Percentiles rank a stretch among this genome's conserved stretches.
Conservation (phyloP, 1,140 invertebrate genomes). For the Octopus bimaculoides region DNA sequence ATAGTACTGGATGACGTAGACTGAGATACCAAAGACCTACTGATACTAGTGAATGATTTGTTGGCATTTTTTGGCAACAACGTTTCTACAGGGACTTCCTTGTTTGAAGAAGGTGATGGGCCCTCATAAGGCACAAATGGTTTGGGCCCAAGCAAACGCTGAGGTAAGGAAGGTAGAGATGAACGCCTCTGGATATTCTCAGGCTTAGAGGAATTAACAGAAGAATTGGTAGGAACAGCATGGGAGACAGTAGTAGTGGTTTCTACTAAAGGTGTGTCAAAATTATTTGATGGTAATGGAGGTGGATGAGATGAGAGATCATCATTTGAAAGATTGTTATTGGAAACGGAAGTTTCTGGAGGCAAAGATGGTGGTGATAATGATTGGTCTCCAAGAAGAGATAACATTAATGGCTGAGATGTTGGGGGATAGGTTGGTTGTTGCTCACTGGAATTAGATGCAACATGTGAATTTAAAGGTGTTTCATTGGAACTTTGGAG, state of each 20-base stretch:
- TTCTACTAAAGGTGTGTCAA: background rate
- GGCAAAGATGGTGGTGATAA: background rate
- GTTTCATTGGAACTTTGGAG: too few species aligned
- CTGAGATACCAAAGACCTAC: background rate
- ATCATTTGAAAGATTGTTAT: too few species aligned
- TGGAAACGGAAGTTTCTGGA: too few species aligned
- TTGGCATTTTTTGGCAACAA: background rate
- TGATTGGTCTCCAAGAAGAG: background rate
- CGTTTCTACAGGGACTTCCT: conserved; percentile 30
- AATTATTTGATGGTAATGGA: background rate
- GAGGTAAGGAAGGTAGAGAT: conserved; percentile 24
- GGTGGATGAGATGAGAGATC: background rate
- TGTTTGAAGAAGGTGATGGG: conserved; percentile 15
- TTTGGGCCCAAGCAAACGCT: conserved; percentile 37
- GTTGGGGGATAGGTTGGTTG: background rate
- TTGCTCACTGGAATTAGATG: too few species aligned
- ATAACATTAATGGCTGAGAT: background rate
- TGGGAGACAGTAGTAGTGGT: background rate
- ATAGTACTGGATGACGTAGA: background rate
- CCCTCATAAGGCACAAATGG: conserved; percentile 37
- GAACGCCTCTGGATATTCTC: background rate
- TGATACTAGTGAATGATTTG: background rate
- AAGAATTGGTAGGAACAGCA: background rate
- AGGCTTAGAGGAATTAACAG: background rate
- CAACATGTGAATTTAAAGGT: too few species aligned